Conservation (phyloP, 2,113 vertebrate genomes). For the Crypturellus undulatus region DNA sequence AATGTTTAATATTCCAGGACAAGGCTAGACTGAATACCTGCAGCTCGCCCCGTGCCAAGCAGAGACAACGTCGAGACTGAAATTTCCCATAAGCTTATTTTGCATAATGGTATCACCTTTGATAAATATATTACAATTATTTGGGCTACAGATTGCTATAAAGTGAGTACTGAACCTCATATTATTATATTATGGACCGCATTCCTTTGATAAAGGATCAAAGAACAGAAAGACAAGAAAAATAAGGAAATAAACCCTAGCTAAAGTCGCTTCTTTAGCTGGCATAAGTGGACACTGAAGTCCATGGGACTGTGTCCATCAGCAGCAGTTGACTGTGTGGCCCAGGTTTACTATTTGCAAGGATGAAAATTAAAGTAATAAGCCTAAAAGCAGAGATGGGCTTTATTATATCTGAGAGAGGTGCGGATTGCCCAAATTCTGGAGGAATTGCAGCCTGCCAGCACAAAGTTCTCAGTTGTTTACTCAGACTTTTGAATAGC, state of each 20-base stretch:
- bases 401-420: slow-evolving; percentile 23
- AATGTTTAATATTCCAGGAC: neutral
- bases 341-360: slow-evolving; percentile 62
- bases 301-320: slow-evolving; percentile 47
- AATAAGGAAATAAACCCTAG: slow-evolving; percentile 69
- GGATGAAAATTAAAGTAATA: slow-evolving; percentile 59
- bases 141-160: neutral
- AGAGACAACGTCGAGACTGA: neutral
- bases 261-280: slow-evolving; percentile 32
- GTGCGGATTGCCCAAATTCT: slow-evolving; percentile 8
- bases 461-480: slow-evolving; percentile 57
- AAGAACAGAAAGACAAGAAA: slow-evolving; percentile 57
- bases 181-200: slow-evolving; percentile 25
- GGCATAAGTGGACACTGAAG: slow-evolving; percentile 57
- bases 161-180: slow-evolving; percentile 28
- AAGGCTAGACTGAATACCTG: neutral
- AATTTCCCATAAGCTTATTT: neutral
- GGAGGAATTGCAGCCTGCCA: slow-evolving; percentile 3
- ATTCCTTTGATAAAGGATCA: slow-evolving; percentile 59
- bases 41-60: neutral
- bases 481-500: slow-evolving; percentile 54
- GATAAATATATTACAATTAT: neutral
- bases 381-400: slow-evolving; percentile 48
- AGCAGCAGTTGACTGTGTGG: slow-evolving; percentile 60
- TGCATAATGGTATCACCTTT: neutral